Percentiles rank a stretch among this genome's conserved stretches.
These are phyloP conservation scores for Eupithecia exiguata DNA, from an alignment of 2,888 invertebrate genomes.

Conservation along the genomic window DNA sequence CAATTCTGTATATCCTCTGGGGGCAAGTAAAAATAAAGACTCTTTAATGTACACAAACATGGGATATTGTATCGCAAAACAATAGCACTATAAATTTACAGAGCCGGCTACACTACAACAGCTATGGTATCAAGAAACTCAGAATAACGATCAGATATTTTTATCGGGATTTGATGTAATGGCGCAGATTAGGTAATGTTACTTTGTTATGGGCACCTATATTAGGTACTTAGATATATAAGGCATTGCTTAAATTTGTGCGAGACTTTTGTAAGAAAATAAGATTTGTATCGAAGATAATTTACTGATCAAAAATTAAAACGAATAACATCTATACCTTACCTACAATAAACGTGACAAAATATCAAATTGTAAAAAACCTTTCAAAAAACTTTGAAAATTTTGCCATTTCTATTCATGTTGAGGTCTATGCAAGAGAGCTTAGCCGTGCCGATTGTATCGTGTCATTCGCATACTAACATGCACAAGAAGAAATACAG, in stretches of 20 bases:
- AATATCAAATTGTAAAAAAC: neutral
- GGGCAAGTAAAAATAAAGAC: constrained; percentile 75
- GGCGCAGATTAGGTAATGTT: too few species aligned
- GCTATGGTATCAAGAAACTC: neutral
- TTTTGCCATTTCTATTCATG: constrained; percentile 25
- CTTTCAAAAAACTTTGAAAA: neutral
- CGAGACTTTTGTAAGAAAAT: neutral
- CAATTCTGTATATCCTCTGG: constrained; percentile 83
- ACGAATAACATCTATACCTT: too few species aligned
- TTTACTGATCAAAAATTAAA: too few species aligned
- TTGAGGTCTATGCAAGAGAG: constrained; percentile 45
- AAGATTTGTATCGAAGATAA: neutral
- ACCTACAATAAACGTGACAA: neutral
- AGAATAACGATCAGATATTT: neutral
- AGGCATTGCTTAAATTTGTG: neutral
- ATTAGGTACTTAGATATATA: neutral
- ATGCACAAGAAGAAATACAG: constrained; percentile 74
- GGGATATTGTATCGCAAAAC: constrained; percentile 62
- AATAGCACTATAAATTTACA: constrained; percentile 31
- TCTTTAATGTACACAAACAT: constrained; percentile 72
- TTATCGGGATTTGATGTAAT: neutral
- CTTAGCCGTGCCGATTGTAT: constrained; percentile 67
- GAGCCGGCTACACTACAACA: constrained; percentile 4
- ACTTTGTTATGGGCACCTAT: neutral
- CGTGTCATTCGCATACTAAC: constrained; percentile 68